phyloP scores from a whole-genome alignment of 1,140 invertebrate species.

The Diachasma alloeum region DNA sequence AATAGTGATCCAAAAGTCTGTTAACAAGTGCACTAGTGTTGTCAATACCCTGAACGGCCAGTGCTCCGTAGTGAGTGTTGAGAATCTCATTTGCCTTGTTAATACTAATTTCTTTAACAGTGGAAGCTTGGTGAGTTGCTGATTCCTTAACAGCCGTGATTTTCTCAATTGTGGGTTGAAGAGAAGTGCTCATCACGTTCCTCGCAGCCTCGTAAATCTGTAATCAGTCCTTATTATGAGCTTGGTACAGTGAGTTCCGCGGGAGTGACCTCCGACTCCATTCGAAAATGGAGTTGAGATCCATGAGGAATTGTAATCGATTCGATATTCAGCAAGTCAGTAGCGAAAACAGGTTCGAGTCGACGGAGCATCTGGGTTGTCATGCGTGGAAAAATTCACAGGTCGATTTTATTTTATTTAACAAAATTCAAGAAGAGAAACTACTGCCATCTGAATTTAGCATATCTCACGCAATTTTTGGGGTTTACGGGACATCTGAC shows the following conservation, averaged over 20 bases:
- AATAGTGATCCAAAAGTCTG: constrained; percentile 73
- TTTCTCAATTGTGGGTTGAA: constrained; percentile 72
- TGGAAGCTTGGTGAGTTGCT: constrained; percentile 71
- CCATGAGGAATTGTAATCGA: background rate
- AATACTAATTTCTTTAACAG: constrained; percentile 74
- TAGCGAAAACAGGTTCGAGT: no score
- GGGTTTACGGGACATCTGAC: no score
- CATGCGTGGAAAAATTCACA: no score
- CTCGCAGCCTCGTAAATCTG: constrained; percentile 76
- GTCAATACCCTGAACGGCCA: constrained; percentile 73
- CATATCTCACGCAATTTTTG: no score
- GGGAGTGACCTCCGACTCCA: no score
- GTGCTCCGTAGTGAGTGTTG: constrained; percentile 72
- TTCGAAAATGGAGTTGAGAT: background rate
- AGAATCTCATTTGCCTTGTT: constrained; percentile 77
- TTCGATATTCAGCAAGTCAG: background rate
- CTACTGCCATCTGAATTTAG: no score
- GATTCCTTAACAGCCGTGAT: constrained; percentile 67
- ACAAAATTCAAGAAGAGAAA: no score
- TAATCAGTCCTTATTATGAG: background rate
- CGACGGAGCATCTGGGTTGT: no score
- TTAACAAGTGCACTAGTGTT: constrained; percentile 72
- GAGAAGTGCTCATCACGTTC: constrained; percentile 70
- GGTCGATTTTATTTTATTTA: no score
- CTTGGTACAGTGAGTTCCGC: background rate